Evolutionary conservation across 1,140 invertebrate genomes (phyloP), one percentile per base, ranked within the genome.

Genomic region (Tachypleus tridentatus): DNA sequence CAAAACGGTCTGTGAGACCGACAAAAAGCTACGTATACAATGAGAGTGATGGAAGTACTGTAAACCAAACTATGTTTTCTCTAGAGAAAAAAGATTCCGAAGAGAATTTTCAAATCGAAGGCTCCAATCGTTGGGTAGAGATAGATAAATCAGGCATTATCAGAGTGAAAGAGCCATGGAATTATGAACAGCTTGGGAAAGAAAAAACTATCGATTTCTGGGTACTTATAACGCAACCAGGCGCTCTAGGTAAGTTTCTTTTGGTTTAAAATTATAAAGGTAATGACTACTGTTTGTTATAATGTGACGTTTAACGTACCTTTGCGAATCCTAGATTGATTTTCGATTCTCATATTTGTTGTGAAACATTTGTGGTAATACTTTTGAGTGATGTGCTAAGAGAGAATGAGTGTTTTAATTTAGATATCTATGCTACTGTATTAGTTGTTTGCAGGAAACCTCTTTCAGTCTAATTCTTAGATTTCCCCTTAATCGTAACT

Each of bases 191-290:
- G 72, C 77, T 96, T 3, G 91, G 91, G 10, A 89, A 90, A 0
- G 92, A 95, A 77, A 96, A 96, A 76, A 93, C 89, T 3, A 94
- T 95, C 72, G 92, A 95, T 75, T 95, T 96, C 77, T 95, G 91
- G 91, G 91, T 96, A 10, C 64, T 70, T 49, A 67, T 71, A 57
- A 68, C 65, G 0, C 62, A 63, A 49, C 65, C 67, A 9, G 60
- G 66, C 56, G 69, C 64, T 4, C 63, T 64, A 51, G 69, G 69
- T 70, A 60, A 70, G 68, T 62, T 29, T 29, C 29, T 29, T 29
- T 29, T 29, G 0, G 29, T 29, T 29, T 29, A 29, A n/a, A 29
- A 29, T 29, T 29, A 29, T 29, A 29, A 29, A 29, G 29, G 29
- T 29, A 29, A 29, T 29, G n/a, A n/a, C 29, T 29, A 29, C 29